Evolutionary conservation across 1,140 invertebrate species (phyloP), one percentile per base, ranked within the genome.

Genomic region (Papilio dardanus): DNA sequence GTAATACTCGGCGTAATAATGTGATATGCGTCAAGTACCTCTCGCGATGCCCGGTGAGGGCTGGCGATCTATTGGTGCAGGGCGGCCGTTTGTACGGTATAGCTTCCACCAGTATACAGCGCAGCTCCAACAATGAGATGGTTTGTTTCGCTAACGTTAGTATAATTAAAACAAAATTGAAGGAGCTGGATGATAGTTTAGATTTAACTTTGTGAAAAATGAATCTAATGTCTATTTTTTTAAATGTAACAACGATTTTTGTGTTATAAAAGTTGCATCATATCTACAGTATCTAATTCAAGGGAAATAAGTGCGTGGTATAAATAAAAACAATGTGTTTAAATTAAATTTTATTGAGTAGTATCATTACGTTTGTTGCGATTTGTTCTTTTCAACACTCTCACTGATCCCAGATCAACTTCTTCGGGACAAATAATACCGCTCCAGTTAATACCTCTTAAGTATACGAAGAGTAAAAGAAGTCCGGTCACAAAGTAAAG

Each of bases 11-110:
- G 68, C 71, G 62, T 42, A 78, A 83, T 66, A 81, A 78, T 37
- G 83, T 84, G n/a, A 85, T 92, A 42, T 89, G 88, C 50, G 87
- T 88, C 8, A 82, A 84, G 77, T 82, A 83, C 65, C n/a, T 88
- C 4, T 77, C 78, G 6, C 81, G 79, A 8, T 92, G 91, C 77
- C 86, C 88, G 5, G 83, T 92, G 2, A 79, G 79, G 1, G 87
- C 84, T 28, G 88, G 91, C 37, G 91, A 93, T 74, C 76, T 93
- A 3, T 78, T 93, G 40, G 65, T 90, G 7, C 90, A 92, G 65
- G 76, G 75, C 2, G 84, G 78, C 2, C 74, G 74, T 7, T 35
- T 93, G 31, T 83, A 80, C 40, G 91, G 91, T 6, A 50, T 93
- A 54, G 87, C 89, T 4, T 83, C 86, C 1, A 87, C 83, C 0